Conservation (phyloP, 2,888 invertebrate species). For the Watsonalla cultraria region DNA sequence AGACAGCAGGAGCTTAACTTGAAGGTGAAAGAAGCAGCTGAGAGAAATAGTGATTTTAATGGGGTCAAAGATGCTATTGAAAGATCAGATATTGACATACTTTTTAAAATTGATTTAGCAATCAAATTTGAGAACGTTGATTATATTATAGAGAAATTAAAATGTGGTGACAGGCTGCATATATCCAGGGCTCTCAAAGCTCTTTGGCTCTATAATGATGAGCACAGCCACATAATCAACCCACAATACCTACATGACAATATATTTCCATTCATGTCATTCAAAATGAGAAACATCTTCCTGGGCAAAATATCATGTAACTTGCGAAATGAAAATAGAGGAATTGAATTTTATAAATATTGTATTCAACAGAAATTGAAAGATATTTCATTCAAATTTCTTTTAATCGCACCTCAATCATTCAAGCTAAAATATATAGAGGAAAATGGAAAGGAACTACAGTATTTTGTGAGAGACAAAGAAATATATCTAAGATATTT, state of each 20-base stretch:
- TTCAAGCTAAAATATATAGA: slow-evolving; percentile 5
- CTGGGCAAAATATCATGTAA: slow-evolving; percentile 3
- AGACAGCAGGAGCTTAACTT: slow-evolving; percentile 4
- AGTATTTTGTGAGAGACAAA: not conserved
- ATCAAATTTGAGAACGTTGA: slow-evolving; percentile 11
- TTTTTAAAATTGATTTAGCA: slow-evolving; percentile 17
- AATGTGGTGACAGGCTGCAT: slow-evolving; percentile 11
- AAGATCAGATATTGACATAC: slow-evolving; percentile 8
- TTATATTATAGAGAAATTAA: slow-evolving; percentile 12
- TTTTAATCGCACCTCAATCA: slow-evolving; percentile 2
- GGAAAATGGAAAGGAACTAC: not conserved
- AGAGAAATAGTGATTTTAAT: slow-evolving; percentile 7
- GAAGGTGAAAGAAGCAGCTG: slow-evolving; percentile 9
- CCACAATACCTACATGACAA: slow-evolving; percentile 8
- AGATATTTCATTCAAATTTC: slow-evolving; percentile 7
- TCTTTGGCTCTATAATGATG: slow-evolving; percentile 7
- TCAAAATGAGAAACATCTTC: slow-evolving; percentile 7
- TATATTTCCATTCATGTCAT: slow-evolving; percentile 7
- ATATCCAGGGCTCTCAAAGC: slow-evolving; percentile 8
- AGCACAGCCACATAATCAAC: slow-evolving; percentile 5
- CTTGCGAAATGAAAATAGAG: slow-evolving; percentile 2
- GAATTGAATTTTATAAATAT: slow-evolving; percentile 5
- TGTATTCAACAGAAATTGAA: slow-evolving; percentile 2
- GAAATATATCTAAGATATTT: slow-evolving; percentile 3
- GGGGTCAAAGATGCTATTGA: slow-evolving; percentile 3